Base-by-base conservation (phyloP, 2,888 invertebrate genomes). In the Eulithis testata region DNA sequence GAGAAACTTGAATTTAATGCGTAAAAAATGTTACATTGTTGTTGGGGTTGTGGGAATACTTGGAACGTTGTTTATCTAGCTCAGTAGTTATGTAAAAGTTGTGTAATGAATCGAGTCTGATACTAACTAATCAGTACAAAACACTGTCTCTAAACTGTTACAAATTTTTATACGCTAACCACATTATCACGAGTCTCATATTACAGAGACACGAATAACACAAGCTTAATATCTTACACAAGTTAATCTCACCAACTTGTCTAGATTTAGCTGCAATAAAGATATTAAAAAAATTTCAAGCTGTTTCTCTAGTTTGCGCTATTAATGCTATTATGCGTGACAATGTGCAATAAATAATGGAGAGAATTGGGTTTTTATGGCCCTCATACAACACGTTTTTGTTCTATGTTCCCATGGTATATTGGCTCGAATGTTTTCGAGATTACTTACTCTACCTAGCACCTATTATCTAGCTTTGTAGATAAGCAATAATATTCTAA, bases 261-360 rank as follows among this genome's bases (percentile, higher is more conserved):
- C 40, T 40, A 40, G 40, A 40, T 40, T 40, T 40, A 40, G 8
- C 8, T 40, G 40, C 49, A 3, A 6, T 37, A 11, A 21, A 12
- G 44, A 21, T 21, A 57, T 60, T n/a, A 52, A 58, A 55, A 55
- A 27, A 47, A 62, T 59, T 58, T 43, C 7, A 58, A 52, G 56
- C 47, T 40, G 47, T 58, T 69, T 68, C 21, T 61, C 49, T 44
- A 55, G 55, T 63, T 60, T 51, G 52, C 31, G 60, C 61, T 62
- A 73, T 53, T 62, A 73, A 50, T 21, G 60, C 61, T 62, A 73
- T 53, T 62, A 73, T 50, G 68, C 71, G 71, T 73, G 73, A 71
- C 70, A 71, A 69, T 63, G 68, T 69, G 66, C 65, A 47, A 69
- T 67, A 70, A 66, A 66, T 68, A 70, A 70, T 67, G 53, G 66